Evolutionary conservation across 1,140 invertebrate species (phyloP).

Genomic region (Drosophila truncata): DNA sequence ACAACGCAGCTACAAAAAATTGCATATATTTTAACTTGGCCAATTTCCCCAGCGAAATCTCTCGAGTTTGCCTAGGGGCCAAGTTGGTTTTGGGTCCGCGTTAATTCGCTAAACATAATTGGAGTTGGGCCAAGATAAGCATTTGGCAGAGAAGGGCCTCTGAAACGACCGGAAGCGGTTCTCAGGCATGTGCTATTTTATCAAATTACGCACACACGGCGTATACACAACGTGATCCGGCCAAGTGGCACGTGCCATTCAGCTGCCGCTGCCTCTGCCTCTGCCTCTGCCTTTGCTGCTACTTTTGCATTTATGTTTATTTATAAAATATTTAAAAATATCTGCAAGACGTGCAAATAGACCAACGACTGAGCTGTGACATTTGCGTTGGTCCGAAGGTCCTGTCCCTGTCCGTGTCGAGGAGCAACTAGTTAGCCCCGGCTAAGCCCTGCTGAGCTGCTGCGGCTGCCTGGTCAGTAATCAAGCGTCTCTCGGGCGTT

Average conservation of each 20-base stretch:
- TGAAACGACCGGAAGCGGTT: slow-evolving; percentile 8
- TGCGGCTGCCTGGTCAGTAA: slow-evolving; percentile 26
- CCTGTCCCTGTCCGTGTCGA: neutral
- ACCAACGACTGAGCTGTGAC: slow-evolving; percentile 44
- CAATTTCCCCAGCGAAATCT: slow-evolving; percentile 36
- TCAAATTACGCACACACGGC: slow-evolving; percentile 55
- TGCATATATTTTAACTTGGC: slow-evolving; percentile 55
- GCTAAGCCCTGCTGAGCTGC: slow-evolving; percentile 30
- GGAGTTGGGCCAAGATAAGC: slow-evolving; percentile 49
- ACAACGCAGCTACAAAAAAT: slow-evolving; percentile 32
- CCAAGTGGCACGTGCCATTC: slow-evolving; percentile 50
- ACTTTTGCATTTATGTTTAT: slow-evolving; percentile 70
- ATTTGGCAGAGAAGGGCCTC: slow-evolving; percentile 9
- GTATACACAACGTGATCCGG: slow-evolving; percentile 58
- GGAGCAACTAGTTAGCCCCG: slow-evolving; percentile 4
- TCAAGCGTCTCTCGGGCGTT: slow-evolving; percentile 13
- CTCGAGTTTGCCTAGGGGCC: slow-evolving; percentile 16
- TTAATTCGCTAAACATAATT: slow-evolving; percentile 65
- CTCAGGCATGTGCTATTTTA: slow-evolving; percentile 39
- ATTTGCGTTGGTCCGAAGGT: slow-evolving; percentile 36
- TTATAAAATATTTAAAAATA: slow-evolving; percentile 81
- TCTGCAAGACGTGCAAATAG: slow-evolving; percentile 75
- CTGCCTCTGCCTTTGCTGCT: neutral
- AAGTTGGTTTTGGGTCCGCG: slow-evolving; percentile 17
- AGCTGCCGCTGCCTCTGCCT: neutral